Percentiles rank a stretch among this genome's conserved stretches.
These are phyloP conservation scores for Grantiella picta DNA, from an alignment of 2,113 vertebrate species.

Conservation along the genomic window DNA sequence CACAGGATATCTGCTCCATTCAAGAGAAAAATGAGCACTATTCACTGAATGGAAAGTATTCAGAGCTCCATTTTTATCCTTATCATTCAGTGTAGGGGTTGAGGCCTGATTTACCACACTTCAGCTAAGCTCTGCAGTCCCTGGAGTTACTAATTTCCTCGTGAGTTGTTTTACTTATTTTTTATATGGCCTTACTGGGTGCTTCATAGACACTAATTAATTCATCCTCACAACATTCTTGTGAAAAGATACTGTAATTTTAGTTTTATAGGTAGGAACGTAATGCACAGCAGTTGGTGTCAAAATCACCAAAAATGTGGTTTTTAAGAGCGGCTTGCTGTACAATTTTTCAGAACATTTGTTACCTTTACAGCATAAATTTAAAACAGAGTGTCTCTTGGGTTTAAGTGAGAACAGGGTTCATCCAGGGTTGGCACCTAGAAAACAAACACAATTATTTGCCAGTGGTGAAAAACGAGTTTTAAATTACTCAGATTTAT, in stretches of 20 bases:
- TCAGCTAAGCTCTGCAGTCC: slow-evolving; percentile 9
- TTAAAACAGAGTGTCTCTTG: background rate
- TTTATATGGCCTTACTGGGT: background rate
- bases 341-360: background rate
- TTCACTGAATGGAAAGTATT: slow-evolving; percentile 56
- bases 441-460: background rate
- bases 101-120: slow-evolving; percentile 43
- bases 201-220: background rate
- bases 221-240: background rate
- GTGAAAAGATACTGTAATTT: background rate
- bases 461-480: background rate
- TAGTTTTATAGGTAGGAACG: background rate
- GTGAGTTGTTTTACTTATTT: background rate
- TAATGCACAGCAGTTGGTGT: background rate
- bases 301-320: background rate
- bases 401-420: background rate
- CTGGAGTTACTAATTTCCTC: slow-evolving; percentile 9
- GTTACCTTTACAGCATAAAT: background rate
- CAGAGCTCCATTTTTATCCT: slow-evolving; percentile 56
- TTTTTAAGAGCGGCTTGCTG: background rate
- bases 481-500: background rate
- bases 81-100: slow-evolving; percentile 29
- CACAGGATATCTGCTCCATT: slow-evolving; percentile 60
- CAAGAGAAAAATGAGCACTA: slow-evolving; percentile 57
- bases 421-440: background rate